A percentile compares a stretch with the other conserved stretches of the same genome.
Conservation (phyloP, 2,113 vertebrate genomes). For the Pyrgilauda ruficollis region DNA sequence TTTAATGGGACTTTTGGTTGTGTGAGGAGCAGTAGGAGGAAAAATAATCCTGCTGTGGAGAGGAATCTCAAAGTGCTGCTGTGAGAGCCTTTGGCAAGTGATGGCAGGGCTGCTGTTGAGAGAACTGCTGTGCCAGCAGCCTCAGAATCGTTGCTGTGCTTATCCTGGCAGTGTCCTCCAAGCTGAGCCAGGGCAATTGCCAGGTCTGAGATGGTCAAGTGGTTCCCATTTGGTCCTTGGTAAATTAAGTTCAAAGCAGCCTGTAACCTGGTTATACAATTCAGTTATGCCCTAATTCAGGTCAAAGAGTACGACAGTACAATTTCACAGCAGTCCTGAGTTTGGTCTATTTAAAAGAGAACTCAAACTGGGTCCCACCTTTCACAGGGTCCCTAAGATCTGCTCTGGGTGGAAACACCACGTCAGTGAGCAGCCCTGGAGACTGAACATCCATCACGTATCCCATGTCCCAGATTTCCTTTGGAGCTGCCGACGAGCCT, state of each 20-base stretch:
- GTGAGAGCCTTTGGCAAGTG: not conserved
- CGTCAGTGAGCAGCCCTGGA: constrained; percentile 28
- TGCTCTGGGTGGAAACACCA: not conserved
- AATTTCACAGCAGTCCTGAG: not conserved
- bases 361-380: constrained; percentile 41
- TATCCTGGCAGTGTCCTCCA: not conserved
- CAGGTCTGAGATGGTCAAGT: not conserved
- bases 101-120: not conserved
- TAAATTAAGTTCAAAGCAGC: not conserved
- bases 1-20: not conserved
- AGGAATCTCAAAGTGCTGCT: not conserved
- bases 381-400: not conserved
- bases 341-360: constrained; percentile 24
- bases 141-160: not conserved
- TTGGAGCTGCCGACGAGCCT: not conserved
- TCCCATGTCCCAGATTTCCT: constrained; percentile 31
- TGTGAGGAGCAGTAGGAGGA: not conserved
- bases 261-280: not conserved
- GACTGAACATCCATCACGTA: not conserved
- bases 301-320: not conserved
- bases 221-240: not conserved
- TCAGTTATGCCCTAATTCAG: not conserved
- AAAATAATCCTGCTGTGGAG: not conserved
- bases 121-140: not conserved
- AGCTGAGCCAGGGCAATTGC: not conserved